These are phyloP conservation scores for Trochalopteron elliotii DNA, from an alignment of 2,113 vertebrate genomes.

Conservation along the genomic window DNA sequence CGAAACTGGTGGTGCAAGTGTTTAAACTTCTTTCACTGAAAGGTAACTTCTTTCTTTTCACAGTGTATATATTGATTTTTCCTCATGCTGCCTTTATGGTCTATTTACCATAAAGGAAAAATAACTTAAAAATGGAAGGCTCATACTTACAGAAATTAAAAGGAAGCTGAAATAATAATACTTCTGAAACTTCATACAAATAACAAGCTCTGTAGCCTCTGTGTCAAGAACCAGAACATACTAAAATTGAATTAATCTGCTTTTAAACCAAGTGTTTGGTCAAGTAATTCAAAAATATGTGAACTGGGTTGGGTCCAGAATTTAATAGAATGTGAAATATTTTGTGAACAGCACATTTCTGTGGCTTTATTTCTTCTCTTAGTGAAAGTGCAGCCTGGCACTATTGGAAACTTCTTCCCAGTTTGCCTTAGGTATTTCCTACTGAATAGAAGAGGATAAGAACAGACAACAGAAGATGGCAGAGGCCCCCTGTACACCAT, in stretches of 20 bases:
- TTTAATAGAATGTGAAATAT: not conserved
- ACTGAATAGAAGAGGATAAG: not conserved
- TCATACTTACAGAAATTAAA: not conserved
- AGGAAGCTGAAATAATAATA: not conserved
- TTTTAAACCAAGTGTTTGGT: not conserved
- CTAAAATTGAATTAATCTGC: not conserved
- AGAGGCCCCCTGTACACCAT: not conserved
- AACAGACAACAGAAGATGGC: not conserved
- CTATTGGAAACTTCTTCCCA: not conserved
- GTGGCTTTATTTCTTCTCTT: not conserved
- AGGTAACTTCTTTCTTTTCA: not conserved
- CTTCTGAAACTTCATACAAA: not conserved
- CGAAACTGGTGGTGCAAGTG: not conserved
- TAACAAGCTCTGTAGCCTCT: not conserved
- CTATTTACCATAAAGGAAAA: not conserved
- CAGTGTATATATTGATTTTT: not conserved
- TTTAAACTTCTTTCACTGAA: not conserved
- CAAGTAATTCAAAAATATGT: not conserved
- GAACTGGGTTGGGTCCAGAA: not conserved
- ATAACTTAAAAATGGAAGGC: not conserved
- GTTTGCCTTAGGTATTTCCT: not conserved
- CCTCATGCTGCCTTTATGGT: not conserved
- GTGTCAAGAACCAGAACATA: not conserved
- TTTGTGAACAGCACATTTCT: not conserved
- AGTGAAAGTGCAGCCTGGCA: not conserved